Conservation (phyloP, 1,140 invertebrate species). For the Drosophila mojavensis region DNA sequence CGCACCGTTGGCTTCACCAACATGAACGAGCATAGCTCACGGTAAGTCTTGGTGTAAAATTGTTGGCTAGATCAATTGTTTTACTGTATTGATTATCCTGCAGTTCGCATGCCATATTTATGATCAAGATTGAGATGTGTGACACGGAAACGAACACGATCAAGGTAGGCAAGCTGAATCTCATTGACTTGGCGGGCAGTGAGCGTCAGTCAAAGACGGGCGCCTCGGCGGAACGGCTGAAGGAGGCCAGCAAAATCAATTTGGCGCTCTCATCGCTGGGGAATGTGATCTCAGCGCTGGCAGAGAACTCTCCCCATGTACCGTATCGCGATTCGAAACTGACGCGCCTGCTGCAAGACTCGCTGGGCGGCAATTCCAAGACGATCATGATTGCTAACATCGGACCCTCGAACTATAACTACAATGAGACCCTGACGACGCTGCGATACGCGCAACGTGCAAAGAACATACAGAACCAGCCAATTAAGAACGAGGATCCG, state of each 20-base stretch:
- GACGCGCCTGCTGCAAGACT: conserved; percentile 96
- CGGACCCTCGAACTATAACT: conserved; percentile 97
- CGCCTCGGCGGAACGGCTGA: conserved; percentile 94
- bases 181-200: conserved; percentile 92
- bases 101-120: conserved; percentile 98
- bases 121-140: conserved; percentile 98
- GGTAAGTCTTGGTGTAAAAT: conserved; percentile 30
- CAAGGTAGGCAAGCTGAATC: conserved; percentile 90
- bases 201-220: conserved; percentile 97
- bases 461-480: conserved; percentile 97
- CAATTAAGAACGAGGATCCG: conserved; percentile 97
- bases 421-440: conserved; percentile 97
- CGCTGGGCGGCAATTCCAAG: conserved; percentile 97
- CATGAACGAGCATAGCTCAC: conserved; percentile 99
- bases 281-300: conserved; percentile 97
- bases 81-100: background rate
- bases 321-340: conserved; percentile 98
- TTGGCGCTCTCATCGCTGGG: conserved; percentile 95
- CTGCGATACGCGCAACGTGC: conserved; percentile 96
- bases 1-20: conserved; percentile 97
- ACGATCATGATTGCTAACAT: conserved; percentile 99
- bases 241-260: conserved; percentile 98
- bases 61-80: background rate
- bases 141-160: conserved; percentile 89
- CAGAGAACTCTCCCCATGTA: conserved; percentile 94